Evolutionary conservation across 2,797 vertebrate species (phyloP).

Genomic region (Acanthiza pusilla): DNA sequence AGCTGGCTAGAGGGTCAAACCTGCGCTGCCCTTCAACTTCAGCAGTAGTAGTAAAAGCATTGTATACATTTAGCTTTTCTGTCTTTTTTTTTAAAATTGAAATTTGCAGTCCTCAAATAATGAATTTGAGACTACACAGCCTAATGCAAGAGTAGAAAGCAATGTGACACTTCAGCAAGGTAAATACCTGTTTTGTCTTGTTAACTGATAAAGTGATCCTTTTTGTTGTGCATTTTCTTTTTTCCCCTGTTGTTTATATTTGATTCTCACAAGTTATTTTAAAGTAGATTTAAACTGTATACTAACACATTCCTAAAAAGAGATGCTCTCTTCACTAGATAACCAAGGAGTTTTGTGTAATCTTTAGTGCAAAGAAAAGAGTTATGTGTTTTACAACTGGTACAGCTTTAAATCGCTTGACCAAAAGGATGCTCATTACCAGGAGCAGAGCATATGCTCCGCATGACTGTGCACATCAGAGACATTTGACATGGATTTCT

Average conservation of each 20-base stretch:
- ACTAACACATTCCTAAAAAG: background rate
- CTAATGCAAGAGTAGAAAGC: background rate
- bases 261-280: background rate
- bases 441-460: background rate
- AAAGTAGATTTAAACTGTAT: background rate
- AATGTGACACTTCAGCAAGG: background rate
- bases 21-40: background rate
- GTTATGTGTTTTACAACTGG: background rate
- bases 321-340: accelerated
- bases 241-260: background rate
- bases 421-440: background rate
- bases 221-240: background rate
- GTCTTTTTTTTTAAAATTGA: background rate
- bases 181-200: background rate
- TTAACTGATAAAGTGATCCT: background rate
- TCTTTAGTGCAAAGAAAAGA: background rate
- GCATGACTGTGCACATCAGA: background rate
- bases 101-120: background rate
- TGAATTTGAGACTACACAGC: background rate
- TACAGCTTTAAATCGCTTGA: background rate
- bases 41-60: background rate
- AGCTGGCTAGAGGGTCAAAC: background rate
- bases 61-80: background rate
- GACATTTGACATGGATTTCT: background rate
- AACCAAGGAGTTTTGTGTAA: background rate